Percentiles rank a stretch among this genome's conserved stretches.
Evolutionary conservation across 2,888 invertebrate species (phyloP).

Genomic region (Catocala fraxini): DNA sequence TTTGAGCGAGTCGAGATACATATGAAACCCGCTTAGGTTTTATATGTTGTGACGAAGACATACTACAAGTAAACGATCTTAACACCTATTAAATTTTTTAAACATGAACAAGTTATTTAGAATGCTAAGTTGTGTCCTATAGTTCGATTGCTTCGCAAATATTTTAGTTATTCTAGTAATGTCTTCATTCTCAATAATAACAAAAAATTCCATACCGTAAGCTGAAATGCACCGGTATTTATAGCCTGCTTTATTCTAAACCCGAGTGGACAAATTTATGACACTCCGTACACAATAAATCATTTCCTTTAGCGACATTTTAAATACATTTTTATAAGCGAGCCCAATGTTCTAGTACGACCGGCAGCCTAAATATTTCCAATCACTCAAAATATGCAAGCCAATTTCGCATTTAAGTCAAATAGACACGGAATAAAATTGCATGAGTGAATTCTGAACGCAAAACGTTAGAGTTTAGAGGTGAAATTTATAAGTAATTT

Average conservation of each 20-base stretch:
- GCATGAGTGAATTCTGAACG: constrained; percentile 29
- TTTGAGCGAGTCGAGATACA: no score
- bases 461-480: constrained; percentile 57
- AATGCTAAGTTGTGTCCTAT: no score
- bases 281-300: constrained; percentile 80
- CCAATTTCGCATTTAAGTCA: constrained; percentile 35
- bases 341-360: constrained; percentile 74
- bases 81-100: not conserved
- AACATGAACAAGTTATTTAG: no score
- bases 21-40: no score
- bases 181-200: constrained; percentile 21
- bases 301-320: constrained; percentile 82
- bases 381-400: constrained; percentile 35
- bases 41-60: no score
- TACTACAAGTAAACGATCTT: no score
- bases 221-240: constrained; percentile 64
- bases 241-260: constrained; percentile 76
- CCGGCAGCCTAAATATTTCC: constrained; percentile 43
- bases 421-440: constrained; percentile 15
- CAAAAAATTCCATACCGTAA: constrained; percentile 24
- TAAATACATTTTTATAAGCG: constrained; percentile 87
- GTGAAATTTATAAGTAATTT: constrained; percentile 86
- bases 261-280: constrained; percentile 86
- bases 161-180: constrained; percentile 20
- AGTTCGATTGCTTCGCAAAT: not conserved